Percentiles rank a stretch among this genome's conserved stretches.
These are phyloP conservation scores for Drosophila testacea DNA, from an alignment of 2,888 invertebrate species.

Conservation along the genomic window DNA sequence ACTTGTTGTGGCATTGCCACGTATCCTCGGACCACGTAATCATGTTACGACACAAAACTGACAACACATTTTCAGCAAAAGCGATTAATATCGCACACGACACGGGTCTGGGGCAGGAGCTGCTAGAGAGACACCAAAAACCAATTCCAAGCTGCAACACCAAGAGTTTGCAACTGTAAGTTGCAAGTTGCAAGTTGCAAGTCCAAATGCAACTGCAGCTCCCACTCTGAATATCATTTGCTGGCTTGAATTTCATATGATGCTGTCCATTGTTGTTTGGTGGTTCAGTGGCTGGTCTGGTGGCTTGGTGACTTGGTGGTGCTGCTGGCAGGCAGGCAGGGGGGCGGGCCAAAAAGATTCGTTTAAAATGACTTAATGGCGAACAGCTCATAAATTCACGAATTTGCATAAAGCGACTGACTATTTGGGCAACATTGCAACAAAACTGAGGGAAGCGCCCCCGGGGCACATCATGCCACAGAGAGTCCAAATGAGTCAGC, in stretches of 20 bases:
- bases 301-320: slow-evolving; percentile 12
- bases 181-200: slow-evolving; percentile 1
- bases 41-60: slow-evolving; percentile 82
- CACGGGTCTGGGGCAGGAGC: slow-evolving; percentile 20
- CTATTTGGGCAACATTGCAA: slow-evolving; percentile 64
- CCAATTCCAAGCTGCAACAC: slow-evolving; percentile 14
- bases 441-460: slow-evolving; percentile 64
- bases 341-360: slow-evolving; percentile 55
- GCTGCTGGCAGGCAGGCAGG: slow-evolving; percentile 38
- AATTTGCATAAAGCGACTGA: slow-evolving; percentile 72
- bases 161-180: slow-evolving; percentile 6
- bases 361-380: slow-evolving; percentile 79
- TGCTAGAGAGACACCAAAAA: slow-evolving; percentile 9
- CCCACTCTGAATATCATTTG: slow-evolving; percentile 33
- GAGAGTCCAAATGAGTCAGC: slow-evolving; percentile 46
- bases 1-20: slow-evolving; percentile 30
- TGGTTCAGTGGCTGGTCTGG: not conserved
- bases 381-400: slow-evolving; percentile 79
- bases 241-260: slow-evolving; percentile 47
- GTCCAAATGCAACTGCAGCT: slow-evolving; percentile 17
- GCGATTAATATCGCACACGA: slow-evolving; percentile 83
- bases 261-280: slow-evolving; percentile 59
- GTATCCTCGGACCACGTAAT: slow-evolving; percentile 75
- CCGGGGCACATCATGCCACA: slow-evolving; percentile 54
- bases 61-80: slow-evolving; percentile 81